Evolutionary conservation across 1,140 invertebrate genomes (phyloP).

Genomic region (Gerris buenoi): DNA sequence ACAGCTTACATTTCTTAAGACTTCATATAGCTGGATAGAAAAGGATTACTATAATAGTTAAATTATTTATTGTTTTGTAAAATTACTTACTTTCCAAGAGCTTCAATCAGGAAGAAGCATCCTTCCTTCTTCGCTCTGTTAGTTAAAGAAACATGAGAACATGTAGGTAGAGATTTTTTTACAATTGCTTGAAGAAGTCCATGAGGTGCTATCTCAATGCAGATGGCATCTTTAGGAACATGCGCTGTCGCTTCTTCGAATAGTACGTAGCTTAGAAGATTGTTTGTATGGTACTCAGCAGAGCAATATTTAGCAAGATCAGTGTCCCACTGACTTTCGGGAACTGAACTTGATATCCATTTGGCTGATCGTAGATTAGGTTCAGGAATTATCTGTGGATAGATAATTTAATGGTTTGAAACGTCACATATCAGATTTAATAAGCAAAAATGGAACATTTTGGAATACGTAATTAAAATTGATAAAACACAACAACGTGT

Average conservation of each 20-base stretch:
- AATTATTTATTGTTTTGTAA: not conserved
- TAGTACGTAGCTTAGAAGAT: conserved; percentile 42
- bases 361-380: conserved; percentile 35
- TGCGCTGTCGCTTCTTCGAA: conserved; percentile 42
- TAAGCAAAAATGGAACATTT: too few species aligned
- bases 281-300: conserved; percentile 51
- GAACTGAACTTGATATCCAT: conserved; percentile 48
- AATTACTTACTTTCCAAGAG: conserved; percentile 40
- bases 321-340: conserved; percentile 30
- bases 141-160: conserved; percentile 41
- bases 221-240: conserved; percentile 40
- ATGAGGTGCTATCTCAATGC: conserved; percentile 44
- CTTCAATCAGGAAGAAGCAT: conserved; percentile 32
- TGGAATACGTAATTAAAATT: too few species aligned
- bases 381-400: conserved; percentile 35
- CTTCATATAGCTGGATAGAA: not conserved
- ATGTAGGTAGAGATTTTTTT: conserved; percentile 35
- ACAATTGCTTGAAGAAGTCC: conserved; percentile 42
- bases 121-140: conserved; percentile 35
- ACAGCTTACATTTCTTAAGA: not conserved
- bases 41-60: not conserved
- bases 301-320: conserved; percentile 37
- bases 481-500: too few species aligned
- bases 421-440: too few species aligned
- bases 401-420: too few species aligned